Evolutionary conservation across 2,888 invertebrate species (phyloP).

Genomic region (Trachelus troglodyta): DNA sequence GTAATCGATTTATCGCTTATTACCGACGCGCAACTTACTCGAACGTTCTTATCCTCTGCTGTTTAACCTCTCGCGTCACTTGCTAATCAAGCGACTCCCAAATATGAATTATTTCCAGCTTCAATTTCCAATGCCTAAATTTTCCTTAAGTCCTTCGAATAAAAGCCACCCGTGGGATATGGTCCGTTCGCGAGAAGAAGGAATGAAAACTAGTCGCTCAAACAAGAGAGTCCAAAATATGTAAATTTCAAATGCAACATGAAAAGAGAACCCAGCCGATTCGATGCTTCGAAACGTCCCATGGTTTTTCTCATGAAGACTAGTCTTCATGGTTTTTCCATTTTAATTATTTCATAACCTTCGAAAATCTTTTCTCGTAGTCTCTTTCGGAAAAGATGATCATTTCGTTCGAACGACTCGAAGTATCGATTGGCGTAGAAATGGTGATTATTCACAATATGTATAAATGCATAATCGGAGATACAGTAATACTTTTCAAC

Average conservation of each 20-base stretch:
- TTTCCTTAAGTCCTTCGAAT: slow-evolving; percentile 39
- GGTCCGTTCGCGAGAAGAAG: slow-evolving; percentile 39
- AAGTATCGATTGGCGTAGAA: neutral
- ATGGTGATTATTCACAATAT: neutral
- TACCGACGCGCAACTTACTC: neutral
- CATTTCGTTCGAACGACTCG: neutral
- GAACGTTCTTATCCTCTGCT: neutral
- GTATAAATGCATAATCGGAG: neutral
- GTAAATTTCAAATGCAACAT: neutral
- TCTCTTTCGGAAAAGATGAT: neutral
- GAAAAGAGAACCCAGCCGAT: neutral
- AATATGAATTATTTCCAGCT: neutral
- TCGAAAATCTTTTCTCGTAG: neutral
- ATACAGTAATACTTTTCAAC: neutral
- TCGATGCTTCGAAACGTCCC: neutral
- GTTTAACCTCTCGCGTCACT: neutral
- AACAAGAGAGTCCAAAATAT: neutral
- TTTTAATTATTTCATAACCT: neutral
- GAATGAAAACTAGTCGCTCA: neutral
- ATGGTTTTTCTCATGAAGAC: neutral
- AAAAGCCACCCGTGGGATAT: slow-evolving; percentile 51
- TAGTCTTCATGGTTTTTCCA: neutral
- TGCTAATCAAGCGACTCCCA: neutral
- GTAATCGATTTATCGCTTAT: neutral
- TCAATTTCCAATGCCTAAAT: neutral